phyloP scores from a whole-genome alignment of 2,113 vertebrate species.

The Noturus placidus region DNA sequence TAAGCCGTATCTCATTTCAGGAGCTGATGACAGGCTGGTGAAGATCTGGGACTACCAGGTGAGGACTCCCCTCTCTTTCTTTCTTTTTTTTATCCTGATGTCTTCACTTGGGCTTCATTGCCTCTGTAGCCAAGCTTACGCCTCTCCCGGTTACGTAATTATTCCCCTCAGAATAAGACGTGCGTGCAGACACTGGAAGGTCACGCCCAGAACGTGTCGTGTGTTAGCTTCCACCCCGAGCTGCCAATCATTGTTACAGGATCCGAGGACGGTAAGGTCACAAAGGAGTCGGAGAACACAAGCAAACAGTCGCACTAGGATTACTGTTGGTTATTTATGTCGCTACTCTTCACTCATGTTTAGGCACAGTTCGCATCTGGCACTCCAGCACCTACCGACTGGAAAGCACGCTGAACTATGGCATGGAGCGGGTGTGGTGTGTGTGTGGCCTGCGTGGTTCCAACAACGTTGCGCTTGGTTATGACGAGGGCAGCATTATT shows the following conservation, averaged over 20 bases:
- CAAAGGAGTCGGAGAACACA: background rate
- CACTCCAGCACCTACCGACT: slow-evolving; percentile 96
- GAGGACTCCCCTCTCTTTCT: background rate
- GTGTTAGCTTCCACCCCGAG: slow-evolving; percentile 97
- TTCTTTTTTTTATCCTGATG: background rate
- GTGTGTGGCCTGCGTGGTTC: slow-evolving; percentile 92
- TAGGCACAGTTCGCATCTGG: slow-evolving; percentile 97
- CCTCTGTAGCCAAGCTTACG: background rate
- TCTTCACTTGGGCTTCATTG: background rate
- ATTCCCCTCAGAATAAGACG: slow-evolving; percentile 86
- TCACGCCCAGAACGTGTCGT: slow-evolving; percentile 96
- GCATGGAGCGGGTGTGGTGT: slow-evolving; percentile 98
- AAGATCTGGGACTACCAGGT: slow-evolving; percentile 99
- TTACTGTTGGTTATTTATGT: background rate
- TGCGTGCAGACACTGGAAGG: slow-evolving; percentile 97
- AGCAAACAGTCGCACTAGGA: too few relatives aligned
- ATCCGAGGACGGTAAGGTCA: slow-evolving; percentile 89
- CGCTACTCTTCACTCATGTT: background rate
- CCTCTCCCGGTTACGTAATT: background rate
- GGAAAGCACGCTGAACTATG: slow-evolving; percentile 95
- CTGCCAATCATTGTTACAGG: slow-evolving; percentile 97
- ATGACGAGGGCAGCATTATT: slow-evolving; percentile 98
- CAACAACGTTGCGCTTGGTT: slow-evolving; percentile 94
- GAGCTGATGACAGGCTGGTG: slow-evolving; percentile 94
- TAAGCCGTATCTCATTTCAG: slow-evolving; percentile 97